Evolutionary conservation across 2,888 invertebrate genomes (phyloP), one percentile per base, ranked within the genome.

Genomic region (Drosophila mettleri): DNA sequence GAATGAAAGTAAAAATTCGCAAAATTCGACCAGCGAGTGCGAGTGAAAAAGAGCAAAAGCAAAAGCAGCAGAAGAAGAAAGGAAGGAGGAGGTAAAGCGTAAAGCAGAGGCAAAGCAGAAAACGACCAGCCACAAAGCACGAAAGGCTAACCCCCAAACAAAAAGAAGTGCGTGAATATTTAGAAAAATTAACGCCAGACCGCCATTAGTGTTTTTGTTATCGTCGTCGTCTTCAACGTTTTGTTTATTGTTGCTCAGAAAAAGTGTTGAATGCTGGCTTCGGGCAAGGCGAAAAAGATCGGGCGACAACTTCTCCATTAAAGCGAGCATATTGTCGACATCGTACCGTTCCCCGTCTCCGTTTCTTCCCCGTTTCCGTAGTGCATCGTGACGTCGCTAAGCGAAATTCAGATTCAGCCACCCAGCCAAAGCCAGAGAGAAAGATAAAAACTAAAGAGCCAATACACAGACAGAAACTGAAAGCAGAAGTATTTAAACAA

Each of bases 141-240:
- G 81, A 78, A 69, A 79, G 75, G 82, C 79, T 74, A 79, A 79
- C 72, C 80, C 76, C 67, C 65, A 74, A 79, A 69, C 55, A 73
- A 76, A 78, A 72, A 76, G 61, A 78, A 80, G 80, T 82, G 80
- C 80, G 80, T 79, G 83, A 80, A 82, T 75, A 84, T 78, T 80
- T 80, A 80, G 88, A 69, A 83, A 85, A 83, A 85, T 73, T 87
- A 87, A 85, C 82, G 78, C 79, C 87, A 78, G 57, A 71, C 61
- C 75, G 76, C 76, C 76, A 76, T 76, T 75, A 70, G 80, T 77
- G 76, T 80, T 80, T 75, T 75, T 79, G 76, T 79, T 71, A 60
- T 75, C 63, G 60, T 74, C 49, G 72, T 75, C 68, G 64, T 67
- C 39, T 52, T 67, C 60, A 52, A 66, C 60, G 67, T 73, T 53